A percentile compares a stretch with the other conserved stretches of the same genome.
Conservation (phyloP, 2,888 invertebrate genomes). For the Sympetrum striolatum region DNA sequence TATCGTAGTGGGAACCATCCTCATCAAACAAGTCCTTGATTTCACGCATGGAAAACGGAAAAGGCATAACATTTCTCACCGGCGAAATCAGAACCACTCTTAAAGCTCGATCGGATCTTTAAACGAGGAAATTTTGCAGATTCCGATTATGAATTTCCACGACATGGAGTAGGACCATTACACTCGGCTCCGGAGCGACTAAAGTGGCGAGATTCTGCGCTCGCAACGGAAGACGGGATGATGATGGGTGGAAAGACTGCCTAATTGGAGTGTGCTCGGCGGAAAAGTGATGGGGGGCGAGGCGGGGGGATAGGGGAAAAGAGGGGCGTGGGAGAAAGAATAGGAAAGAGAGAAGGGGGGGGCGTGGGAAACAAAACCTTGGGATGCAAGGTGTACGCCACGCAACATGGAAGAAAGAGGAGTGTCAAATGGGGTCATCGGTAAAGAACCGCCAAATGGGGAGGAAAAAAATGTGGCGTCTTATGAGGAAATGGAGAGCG, state of each 20-base stretch:
- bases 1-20: no score
- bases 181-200: not conserved
- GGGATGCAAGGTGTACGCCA: not conserved
- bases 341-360: not conserved
- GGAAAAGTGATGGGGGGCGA: not conserved
- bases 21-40: no score
- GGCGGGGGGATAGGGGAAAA: no score
- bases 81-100: no score
- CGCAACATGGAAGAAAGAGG: not conserved
- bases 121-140: no score
- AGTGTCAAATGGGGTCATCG: not conserved
- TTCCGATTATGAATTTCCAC: no score
- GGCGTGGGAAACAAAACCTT: conserved; percentile 31
- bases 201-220: not conserved
- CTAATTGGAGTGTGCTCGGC: conserved; percentile 32
- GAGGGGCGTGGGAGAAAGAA: not conserved
- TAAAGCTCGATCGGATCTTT: no score
- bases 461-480: not conserved
- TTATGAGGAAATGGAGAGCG: not conserved
- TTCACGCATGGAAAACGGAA: no score
- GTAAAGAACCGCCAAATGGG: not conserved
- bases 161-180: not conserved
- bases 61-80: no score
- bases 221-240: not conserved
- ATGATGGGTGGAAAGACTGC: not conserved